A percentile compares a stretch with the other conserved stretches of the same genome.
Conservation (phyloP, 2,888 invertebrate species). For the Cheilosia impressa region DNA sequence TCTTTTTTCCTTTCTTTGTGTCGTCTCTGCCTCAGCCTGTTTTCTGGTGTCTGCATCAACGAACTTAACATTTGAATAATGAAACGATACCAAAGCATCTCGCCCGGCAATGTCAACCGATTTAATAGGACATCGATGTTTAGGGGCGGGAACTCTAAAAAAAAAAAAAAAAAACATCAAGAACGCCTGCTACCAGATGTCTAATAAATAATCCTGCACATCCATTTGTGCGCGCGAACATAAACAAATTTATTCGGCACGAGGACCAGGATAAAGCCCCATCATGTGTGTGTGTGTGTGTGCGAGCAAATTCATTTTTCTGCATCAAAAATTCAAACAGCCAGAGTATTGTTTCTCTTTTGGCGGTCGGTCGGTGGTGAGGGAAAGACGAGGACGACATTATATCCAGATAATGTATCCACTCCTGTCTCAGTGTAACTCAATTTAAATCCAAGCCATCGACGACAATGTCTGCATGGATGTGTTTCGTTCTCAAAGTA, state of each 20-base stretch:
- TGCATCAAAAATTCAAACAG: slow-evolving; percentile 74
- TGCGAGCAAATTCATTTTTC: slow-evolving; percentile 69
- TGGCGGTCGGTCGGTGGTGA: background rate
- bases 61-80: slow-evolving; percentile 70
- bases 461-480: slow-evolving; percentile 48
- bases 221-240: slow-evolving; percentile 59
- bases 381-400: slow-evolving; percentile 20
- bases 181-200: slow-evolving; percentile 59
- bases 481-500: slow-evolving; percentile 15
- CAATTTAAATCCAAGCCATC: slow-evolving; percentile 65
- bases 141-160: background rate
- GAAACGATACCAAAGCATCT: slow-evolving; percentile 58
- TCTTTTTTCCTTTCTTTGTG: background rate
- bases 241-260: slow-evolving; percentile 44
- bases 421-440: slow-evolving; percentile 48
- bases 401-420: slow-evolving; percentile 47
- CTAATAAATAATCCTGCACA: slow-evolving; percentile 74
- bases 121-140: slow-evolving; percentile 70
- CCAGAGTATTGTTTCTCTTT: slow-evolving; percentile 66
- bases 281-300: background rate
- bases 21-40: slow-evolving; percentile 9
- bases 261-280: slow-evolving; percentile 15
- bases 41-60: slow-evolving; percentile 58
- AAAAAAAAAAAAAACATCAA: slow-evolving; percentile 1
- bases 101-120: slow-evolving; percentile 62